Evolutionary conservation across 2,888 invertebrate species (phyloP).

Genomic region (Flexamia atlantica): DNA sequence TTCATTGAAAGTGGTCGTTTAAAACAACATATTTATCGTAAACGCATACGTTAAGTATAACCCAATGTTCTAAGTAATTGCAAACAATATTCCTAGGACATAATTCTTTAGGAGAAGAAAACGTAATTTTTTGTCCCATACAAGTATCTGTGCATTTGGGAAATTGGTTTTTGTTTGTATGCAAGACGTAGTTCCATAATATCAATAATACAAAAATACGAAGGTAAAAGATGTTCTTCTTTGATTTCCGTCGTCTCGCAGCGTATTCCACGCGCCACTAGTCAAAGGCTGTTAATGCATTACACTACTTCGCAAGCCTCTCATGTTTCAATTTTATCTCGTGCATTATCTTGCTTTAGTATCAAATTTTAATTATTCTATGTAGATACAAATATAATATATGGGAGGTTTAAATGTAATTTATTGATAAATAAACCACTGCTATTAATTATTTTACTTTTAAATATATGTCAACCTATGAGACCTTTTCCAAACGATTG

Average conservation of each 20-base stretch:
- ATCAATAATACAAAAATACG: slow-evolving; percentile 13
- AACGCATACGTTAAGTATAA: no score
- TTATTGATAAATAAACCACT: no score
- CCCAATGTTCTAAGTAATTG: no score
- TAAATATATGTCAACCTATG: no score
- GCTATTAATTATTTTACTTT: no score
- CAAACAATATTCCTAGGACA: no score
- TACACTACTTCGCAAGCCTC: slow-evolving; percentile 4
- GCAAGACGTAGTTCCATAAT: not conserved
- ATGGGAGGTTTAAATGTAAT: no score
- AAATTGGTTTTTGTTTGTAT: slow-evolving; percentile 1
- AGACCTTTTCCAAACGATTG: no score
- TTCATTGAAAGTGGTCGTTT: no score
- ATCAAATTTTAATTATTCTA: not conserved
- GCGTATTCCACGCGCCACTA: not conserved
- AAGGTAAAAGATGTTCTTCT: slow-evolving; percentile 14
- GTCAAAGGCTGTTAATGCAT: slow-evolving; percentile 28
- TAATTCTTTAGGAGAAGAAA: no score
- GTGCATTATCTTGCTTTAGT: not conserved
- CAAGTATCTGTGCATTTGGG: not conserved
- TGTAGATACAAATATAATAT: no score
- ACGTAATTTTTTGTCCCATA: not conserved
- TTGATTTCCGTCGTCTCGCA: slow-evolving; percentile 3
- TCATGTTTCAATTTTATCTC: not conserved
- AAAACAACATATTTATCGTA: no score